phyloP scores from a whole-genome alignment of 35 echinoderm and acorn worm genomes.

The Apostichopus japonicus region DNA sequence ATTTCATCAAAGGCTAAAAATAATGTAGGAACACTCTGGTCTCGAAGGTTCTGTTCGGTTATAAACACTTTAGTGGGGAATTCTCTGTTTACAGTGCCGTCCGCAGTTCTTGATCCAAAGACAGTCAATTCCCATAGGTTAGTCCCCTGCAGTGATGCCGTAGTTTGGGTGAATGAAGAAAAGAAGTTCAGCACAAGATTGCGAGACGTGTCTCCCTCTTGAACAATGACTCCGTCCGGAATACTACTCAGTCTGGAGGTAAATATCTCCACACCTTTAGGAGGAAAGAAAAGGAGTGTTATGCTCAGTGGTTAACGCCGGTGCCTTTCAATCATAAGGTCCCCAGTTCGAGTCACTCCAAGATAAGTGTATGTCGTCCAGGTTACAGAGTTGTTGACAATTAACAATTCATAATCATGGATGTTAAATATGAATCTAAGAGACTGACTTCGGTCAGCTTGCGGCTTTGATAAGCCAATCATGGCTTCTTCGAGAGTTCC shows the following conservation, averaged over 20 bases:
- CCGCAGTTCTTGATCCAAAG: not conserved
- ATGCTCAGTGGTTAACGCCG: too few species aligned
- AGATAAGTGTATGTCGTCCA: too few species aligned
- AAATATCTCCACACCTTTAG: not conserved
- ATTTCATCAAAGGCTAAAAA: not conserved
- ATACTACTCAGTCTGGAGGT: not conserved
- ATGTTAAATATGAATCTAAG: too few species aligned
- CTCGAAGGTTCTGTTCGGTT: not conserved
- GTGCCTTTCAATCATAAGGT: too few species aligned
- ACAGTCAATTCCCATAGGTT: conserved; percentile 19
- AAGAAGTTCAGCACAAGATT: not conserved
- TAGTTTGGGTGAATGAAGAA: not conserved
- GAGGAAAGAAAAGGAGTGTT: not conserved
- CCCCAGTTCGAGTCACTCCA: too few species aligned
- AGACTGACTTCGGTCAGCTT: too few species aligned
- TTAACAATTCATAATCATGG: too few species aligned
- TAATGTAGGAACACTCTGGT: not conserved
- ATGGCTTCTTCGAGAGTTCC: too few species aligned
- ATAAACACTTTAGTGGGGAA: not conserved
- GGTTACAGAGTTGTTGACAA: too few species aligned
- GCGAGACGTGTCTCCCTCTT: not conserved
- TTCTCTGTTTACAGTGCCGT: not conserved
- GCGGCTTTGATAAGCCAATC: too few species aligned
- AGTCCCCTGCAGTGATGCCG: not conserved
- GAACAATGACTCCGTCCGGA: too few species aligned